Evolutionary conservation across 1,140 invertebrate species (phyloP).

Genomic region (Phymorhynchus buccinoides): DNA sequence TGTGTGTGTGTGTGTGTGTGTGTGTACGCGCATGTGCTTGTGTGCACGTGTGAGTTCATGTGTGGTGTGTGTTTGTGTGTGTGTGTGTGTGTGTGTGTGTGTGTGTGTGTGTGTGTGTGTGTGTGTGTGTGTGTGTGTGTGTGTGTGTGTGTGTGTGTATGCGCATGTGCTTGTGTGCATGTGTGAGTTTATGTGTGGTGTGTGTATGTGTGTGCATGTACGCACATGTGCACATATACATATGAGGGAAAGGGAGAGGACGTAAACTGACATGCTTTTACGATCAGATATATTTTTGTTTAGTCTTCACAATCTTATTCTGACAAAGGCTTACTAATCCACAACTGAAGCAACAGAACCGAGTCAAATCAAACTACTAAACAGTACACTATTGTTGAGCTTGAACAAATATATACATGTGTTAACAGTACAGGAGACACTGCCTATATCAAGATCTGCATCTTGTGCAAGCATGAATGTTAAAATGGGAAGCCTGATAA

Average conservation of each 20-base stretch:
- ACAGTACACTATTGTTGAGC: too few species aligned
- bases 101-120: neutral
- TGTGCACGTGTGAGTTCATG: neutral
- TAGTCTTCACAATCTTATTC: too few species aligned
- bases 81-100: slow-evolving; percentile 8
- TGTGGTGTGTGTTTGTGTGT: neutral
- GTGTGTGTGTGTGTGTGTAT: neutral
- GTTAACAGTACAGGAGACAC: too few species aligned
- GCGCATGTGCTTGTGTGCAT: neutral
- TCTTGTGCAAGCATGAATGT: too few species aligned
- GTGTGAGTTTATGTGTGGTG: neutral
- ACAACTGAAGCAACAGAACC: too few species aligned
- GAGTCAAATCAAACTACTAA: too few species aligned
- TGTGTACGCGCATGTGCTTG: neutral
- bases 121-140: neutral
- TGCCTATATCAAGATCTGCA: too few species aligned
- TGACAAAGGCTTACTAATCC: too few species aligned
- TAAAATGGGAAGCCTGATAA: too few species aligned
- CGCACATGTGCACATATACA: neutral
- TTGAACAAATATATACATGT: neutral
- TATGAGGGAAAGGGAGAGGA: too few species aligned
- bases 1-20: neutral
- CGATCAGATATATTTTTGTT: neutral
- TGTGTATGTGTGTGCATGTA: neutral
- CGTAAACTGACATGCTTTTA: too few species aligned